Base-by-base conservation (phyloP, 2,888 invertebrate genomes). In the Lasioglossum vierecki region DNA sequence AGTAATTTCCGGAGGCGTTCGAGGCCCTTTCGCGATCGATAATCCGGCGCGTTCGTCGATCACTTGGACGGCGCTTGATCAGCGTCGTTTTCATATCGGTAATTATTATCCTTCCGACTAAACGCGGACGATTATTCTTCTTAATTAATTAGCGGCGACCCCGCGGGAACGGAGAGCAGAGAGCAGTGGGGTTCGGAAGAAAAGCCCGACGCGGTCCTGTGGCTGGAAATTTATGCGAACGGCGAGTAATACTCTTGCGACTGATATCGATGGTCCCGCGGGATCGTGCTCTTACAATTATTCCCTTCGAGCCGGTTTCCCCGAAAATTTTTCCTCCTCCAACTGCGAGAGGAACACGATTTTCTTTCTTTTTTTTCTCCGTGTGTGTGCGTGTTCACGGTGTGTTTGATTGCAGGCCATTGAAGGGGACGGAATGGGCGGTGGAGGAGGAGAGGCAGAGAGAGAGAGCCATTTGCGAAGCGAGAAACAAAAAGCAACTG, bases 381-480 rank as follows among this genome's bases (percentile, higher is more conserved):
- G 66, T 78, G 63, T 35, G 76, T 60, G n/a, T 26, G 60, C 26
- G 60, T 60, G 60, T 60, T 11, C 15, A 60, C 26, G 60, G 60
- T 60, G 83, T 84, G 88, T 89, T 88, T 89, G 90, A 89, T 89
- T 88, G 89, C 88, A 80, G 84, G 79, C 89, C 83, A 83, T 88
- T 89, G 77, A 79, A 84, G 74, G 84, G 26, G 26, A 53, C 53
- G 53, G 6, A 60, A 26, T 60, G n/a, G 57, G 22, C 3, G 53
- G 53, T 9, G 53, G 8, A 26, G 60, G 15, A 26, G 26, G 6
- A n/a, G 26, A 4, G 13, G 22, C 22, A 26, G 71, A 86, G 76
- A 66, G 70, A 77, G 81, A 72, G 88, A 74, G 71, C 68, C 83
- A 81, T 86, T 88, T 86, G 81, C 76, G 74, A 76, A 77, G 73